These are phyloP conservation scores for Macropus fuliginosus DNA, from an alignment of 2,797 vertebrate species.

Conservation along the genomic window DNA sequence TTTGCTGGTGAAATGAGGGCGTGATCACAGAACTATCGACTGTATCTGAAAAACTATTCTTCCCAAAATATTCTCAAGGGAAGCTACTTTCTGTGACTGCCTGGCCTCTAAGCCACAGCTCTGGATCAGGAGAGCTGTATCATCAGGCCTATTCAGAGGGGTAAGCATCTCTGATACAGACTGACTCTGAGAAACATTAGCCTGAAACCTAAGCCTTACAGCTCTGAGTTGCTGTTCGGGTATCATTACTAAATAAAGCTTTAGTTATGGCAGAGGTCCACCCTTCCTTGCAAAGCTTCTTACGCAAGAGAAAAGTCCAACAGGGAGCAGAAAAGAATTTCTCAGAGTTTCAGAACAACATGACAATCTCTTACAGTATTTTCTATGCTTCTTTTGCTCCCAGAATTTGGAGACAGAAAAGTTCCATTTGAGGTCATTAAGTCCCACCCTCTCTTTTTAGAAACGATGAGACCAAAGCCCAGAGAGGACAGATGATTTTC, in stretches of 20 bases:
- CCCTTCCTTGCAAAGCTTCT: not conserved
- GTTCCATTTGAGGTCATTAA: not conserved
- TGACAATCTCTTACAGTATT: not conserved
- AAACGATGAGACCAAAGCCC: not conserved
- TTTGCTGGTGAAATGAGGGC: not conserved
- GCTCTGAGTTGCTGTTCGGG: not conserved
- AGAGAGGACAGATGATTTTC: not conserved
- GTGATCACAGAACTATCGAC: not conserved
- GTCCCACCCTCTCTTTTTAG: not conserved
- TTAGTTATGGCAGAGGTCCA: not conserved
- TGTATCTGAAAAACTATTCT: not conserved
- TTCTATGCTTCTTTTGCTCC: not conserved
- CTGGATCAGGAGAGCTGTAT: not conserved
- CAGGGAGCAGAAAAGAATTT: not conserved
- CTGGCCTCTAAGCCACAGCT: fast-evolving
- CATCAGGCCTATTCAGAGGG: not conserved
- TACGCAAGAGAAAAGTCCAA: not conserved
- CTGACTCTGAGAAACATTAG: not conserved
- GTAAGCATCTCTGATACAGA: fast-evolving
- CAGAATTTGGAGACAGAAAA: not conserved
- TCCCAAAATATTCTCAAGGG: not conserved
- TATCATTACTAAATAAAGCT: not conserved
- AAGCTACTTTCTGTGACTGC: not conserved
- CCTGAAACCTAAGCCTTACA: not conserved
- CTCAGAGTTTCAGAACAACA: not conserved